Percentiles rank a stretch among this genome's conserved stretches.
Conservation (phyloP, 2,113 vertebrate species). For the Anser brachyrhynchus region DNA sequence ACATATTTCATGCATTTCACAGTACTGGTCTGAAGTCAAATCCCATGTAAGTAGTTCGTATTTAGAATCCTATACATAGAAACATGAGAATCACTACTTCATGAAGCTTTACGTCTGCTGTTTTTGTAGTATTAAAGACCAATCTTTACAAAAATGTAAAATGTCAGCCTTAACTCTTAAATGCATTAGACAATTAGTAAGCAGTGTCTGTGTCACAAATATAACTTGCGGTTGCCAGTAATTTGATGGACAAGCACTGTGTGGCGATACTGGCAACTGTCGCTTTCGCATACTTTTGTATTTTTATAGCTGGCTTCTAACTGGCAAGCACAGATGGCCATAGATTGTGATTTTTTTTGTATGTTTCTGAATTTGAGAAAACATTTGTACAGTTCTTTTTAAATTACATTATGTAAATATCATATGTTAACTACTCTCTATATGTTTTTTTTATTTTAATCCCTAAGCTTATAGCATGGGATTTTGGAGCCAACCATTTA, state of each 20-base stretch:
- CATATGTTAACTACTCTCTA: not conserved
- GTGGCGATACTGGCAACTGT: slow-evolving; percentile 52
- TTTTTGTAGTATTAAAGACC: not conserved
- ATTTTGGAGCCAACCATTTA: slow-evolving; percentile 25
- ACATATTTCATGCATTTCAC: not conserved
- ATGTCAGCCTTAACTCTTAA: not conserved
- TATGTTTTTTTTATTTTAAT: slow-evolving; percentile 7
- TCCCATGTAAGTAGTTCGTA: not conserved
- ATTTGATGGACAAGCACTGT: slow-evolving; percentile 29
- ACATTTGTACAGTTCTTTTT: slow-evolving; percentile 4
- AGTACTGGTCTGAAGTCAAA: not conserved
- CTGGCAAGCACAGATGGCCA: slow-evolving; percentile 73
- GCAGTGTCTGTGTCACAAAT: not conserved
- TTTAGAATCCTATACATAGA: not conserved
- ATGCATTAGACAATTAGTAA: not conserved
- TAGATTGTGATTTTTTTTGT: slow-evolving; percentile 26
- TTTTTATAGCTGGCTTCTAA: slow-evolving; percentile 73
- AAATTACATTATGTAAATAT: slow-evolving; percentile 41
- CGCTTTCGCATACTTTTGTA: slow-evolving; percentile 66
- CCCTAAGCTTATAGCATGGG: not conserved
- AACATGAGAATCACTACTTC: not conserved
- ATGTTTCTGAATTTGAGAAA: slow-evolving; percentile 57
- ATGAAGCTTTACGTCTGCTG: not conserved
- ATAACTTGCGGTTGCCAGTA: not conserved
- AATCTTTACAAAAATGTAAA: not conserved